Evolutionary conservation across 2,888 invertebrate species (phyloP), one percentile per base, ranked within the genome.

Genomic region (Lottia gigantea): DNA sequence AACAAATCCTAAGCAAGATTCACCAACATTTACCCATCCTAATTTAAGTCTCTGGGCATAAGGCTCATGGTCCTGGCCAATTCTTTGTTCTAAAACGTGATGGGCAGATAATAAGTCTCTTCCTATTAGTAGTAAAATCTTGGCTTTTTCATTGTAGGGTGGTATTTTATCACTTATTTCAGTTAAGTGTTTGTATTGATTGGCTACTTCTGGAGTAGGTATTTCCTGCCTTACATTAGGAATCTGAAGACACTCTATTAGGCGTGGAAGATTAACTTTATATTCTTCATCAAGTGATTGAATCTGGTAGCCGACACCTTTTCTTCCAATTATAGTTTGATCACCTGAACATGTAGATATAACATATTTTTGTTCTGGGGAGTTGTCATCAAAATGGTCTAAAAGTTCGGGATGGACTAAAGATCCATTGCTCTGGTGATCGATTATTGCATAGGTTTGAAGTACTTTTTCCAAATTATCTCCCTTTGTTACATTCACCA

Each of bases 381-480:
- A n/a, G 0, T 45, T 11, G 16, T 70, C 64, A 2, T 49, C 40
- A 1, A 75, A 64, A 7, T 4, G 23, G n/a, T 71, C 72, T 19
- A 72, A 72, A 0, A 76, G 55, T 19, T 65, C 26, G 1, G 70
- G 19, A 1, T 19, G 62, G 14, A 63, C 74, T 23, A 72, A 70
- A 15, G 72, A 61, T 11, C 25, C n/a, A 40, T 73, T 73, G 61
- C 71, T 76, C 55, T 74, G 76, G 23, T 76, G 71, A n/a, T 76
- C 74, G 16, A 69, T 19, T 1, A 76, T 63, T 4, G 66, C 72
- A 64, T 76, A 76, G 8, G 69, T 40, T 25, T 62, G 23, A 3
- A 66, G 31, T 12, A 26, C 16, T 14, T 68, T 70, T 12, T 66
- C 49, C 8, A 62, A 31, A 31, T 31, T 70, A 11, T 23, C 8